phyloP scores from a whole-genome alignment of 1,140 invertebrate species.

The Rhizoglyphus robini region DNA sequence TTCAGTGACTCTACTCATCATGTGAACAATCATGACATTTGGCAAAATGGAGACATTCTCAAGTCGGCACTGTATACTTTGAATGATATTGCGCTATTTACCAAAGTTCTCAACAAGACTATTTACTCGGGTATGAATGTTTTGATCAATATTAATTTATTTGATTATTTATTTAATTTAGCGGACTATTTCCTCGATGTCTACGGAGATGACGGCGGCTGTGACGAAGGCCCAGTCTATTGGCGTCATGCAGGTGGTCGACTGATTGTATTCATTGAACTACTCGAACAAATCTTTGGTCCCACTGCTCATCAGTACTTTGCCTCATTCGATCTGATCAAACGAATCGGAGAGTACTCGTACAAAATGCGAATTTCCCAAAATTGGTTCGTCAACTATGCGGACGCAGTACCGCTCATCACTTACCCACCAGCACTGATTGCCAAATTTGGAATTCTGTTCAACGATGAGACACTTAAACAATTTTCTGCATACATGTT shows the following conservation, averaged over 20 bases:
- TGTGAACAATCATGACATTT: constrained; percentile 17
- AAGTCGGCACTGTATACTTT: background rate
- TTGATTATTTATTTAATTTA: too few relatives aligned
- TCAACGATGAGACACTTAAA: constrained; percentile 15
- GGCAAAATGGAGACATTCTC: constrained; percentile 6
- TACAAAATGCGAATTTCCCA: constrained; percentile 7
- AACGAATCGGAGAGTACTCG: background rate
- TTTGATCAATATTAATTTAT: too few relatives aligned
- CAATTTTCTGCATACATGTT: constrained; percentile 5
- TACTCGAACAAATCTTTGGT: constrained; percentile 1
- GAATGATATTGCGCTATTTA: constrained; percentile 1
- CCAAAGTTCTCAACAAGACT: background rate
- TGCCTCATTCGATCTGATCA: background rate
- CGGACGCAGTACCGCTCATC: background rate
- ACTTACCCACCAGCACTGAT: background rate
- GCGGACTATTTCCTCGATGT: constrained; percentile 11
- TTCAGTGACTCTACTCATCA: background rate
- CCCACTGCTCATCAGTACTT: background rate
- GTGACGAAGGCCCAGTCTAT: constrained; percentile 18
- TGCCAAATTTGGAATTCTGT: background rate
- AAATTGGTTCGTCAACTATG: constrained; percentile 16
- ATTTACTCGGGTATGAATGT: too few relatives aligned
- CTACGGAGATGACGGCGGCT: constrained; percentile 11
- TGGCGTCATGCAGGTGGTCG: too few relatives aligned
- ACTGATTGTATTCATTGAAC: constrained; percentile 18